Evolutionary conservation across 2,797 vertebrate species (phyloP).

Genomic region (Sylvilagus floridanus): DNA sequence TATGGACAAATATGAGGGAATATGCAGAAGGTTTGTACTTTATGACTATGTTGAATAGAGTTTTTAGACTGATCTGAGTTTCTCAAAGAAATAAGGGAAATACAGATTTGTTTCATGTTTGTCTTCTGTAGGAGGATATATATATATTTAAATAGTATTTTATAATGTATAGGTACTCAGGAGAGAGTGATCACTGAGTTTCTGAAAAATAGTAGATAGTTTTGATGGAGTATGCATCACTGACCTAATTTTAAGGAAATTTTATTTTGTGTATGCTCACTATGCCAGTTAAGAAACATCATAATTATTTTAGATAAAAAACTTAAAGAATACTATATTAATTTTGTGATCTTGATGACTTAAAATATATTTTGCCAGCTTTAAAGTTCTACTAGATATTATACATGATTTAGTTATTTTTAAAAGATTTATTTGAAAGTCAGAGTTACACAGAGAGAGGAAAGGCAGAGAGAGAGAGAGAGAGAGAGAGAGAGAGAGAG

Average conservation of each 20-base stretch:
- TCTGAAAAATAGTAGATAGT: neutral
- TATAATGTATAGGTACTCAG: neutral
- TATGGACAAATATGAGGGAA: neutral
- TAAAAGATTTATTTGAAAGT: no score
- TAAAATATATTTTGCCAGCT: neutral
- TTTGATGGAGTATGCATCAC: neutral
- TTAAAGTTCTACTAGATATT: neutral
- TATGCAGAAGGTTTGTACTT: neutral
- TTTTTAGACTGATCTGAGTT: neutral
- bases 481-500: no score
- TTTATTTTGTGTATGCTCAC: neutral
- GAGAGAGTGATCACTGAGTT: neutral
- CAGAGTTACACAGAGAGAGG: no score
- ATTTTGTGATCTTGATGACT: neutral
- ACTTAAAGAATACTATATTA: neutral
- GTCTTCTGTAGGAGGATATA: neutral
- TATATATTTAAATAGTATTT: neutral
- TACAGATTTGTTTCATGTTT: neutral
- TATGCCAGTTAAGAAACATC: neutral
- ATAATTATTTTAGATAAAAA: constrained; percentile 45
- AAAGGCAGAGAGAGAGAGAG: no score
- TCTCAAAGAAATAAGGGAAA: constrained; percentile 37
- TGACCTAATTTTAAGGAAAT: neutral
- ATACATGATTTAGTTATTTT: neutral
- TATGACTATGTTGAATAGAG: neutral